These are phyloP conservation scores for Ligdia adustata DNA, from an alignment of 2,888 invertebrate species.

Conservation along the genomic window DNA sequence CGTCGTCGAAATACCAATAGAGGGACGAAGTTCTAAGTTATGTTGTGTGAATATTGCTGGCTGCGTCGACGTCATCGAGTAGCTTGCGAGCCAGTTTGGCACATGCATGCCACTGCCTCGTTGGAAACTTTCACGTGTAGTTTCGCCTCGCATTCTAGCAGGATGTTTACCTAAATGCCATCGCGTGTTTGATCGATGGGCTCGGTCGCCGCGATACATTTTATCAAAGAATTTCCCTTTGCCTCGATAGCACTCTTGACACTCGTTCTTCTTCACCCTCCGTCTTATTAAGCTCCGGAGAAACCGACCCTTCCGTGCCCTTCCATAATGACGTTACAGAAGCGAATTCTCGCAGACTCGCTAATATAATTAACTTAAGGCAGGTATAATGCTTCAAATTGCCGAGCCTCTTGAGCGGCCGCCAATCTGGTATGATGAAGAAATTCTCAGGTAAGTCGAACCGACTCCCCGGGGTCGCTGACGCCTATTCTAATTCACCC, in stretches of 20 bases:
- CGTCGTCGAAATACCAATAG: constrained; percentile 19
- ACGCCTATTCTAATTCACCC: constrained; percentile 46
- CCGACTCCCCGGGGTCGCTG: constrained; percentile 33
- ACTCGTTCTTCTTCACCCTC: constrained; percentile 39
- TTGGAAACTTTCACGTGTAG: constrained; percentile 46
- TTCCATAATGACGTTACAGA: constrained; percentile 61
- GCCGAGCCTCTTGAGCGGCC: constrained; percentile 45
- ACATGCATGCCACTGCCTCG: constrained; percentile 43
- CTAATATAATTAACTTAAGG: constrained; percentile 63
- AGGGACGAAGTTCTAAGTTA: constrained; percentile 26
- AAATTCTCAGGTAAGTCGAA: constrained; percentile 41
- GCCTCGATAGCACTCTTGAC: constrained; percentile 38
- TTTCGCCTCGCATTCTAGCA: constrained; percentile 30
- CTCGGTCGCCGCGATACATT: constrained; percentile 62
- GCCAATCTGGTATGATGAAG: constrained; percentile 52
- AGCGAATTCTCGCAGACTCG: constrained; percentile 58
- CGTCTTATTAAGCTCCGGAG: constrained; percentile 57
- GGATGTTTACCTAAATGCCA: constrained; percentile 38
- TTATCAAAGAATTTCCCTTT: constrained; percentile 46
- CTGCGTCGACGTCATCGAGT: constrained; percentile 23
- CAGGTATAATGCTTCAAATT: constrained; percentile 57
- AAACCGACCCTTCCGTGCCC: constrained; percentile 53
- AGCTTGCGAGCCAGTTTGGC: constrained; percentile 42
- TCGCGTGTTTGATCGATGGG: constrained; percentile 70
- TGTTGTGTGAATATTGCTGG: constrained; percentile 29